Conservation (phyloP, 2,888 invertebrate species). For the Aleiodes leptofemur region DNA sequence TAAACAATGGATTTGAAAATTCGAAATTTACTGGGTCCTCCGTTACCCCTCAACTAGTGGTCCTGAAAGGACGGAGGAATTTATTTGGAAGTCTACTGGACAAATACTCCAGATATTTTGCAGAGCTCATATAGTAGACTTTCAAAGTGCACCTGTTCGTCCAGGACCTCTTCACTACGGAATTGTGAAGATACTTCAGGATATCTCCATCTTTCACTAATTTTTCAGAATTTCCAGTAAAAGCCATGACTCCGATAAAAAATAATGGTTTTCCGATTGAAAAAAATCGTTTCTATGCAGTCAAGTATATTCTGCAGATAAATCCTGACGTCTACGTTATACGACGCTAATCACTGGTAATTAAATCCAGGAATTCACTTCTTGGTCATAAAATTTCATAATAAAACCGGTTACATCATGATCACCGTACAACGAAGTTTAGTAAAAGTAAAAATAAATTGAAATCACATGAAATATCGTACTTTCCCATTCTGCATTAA, state of each 20-base stretch:
- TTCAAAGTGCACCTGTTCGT: too few relatives aligned
- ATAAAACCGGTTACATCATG: slow-evolving; percentile 10
- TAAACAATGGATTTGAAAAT: too few relatives aligned
- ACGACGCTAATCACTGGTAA: not conserved
- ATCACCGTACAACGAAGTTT: not conserved
- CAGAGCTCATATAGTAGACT: too few relatives aligned
- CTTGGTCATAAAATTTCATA: slow-evolving; percentile 19
- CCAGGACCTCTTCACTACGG: too few relatives aligned
- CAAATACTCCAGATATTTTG: too few relatives aligned
- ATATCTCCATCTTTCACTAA: too few relatives aligned
- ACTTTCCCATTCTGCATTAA: not conserved
- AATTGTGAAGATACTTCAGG: too few relatives aligned
- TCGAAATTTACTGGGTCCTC: too few relatives aligned
- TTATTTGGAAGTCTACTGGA: too few relatives aligned
- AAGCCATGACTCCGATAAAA: not conserved
- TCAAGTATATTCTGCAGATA: not conserved
- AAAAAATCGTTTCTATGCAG: not conserved
- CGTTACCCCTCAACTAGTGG: too few relatives aligned
- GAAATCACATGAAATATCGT: not conserved
- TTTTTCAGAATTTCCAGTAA: too few relatives aligned
- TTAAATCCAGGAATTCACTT: slow-evolving; percentile 2
- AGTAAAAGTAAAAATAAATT: not conserved
- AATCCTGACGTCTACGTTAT: not conserved
- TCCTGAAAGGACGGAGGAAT: too few relatives aligned
- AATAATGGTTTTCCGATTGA: not conserved